Base-by-base conservation (phyloP, 2,888 invertebrate species). In the Lymantria monacha region DNA sequence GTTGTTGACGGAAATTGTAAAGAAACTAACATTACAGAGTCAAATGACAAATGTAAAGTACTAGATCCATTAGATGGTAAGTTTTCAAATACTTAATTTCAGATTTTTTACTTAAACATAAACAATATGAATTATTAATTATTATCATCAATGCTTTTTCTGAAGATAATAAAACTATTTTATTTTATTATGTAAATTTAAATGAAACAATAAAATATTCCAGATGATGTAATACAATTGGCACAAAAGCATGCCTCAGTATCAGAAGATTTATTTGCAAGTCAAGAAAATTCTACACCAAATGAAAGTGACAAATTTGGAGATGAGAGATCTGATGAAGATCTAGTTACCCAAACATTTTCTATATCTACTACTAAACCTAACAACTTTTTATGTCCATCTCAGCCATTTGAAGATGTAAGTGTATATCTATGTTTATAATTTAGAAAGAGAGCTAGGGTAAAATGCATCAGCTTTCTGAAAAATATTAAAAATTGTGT, bases 161-260 rank as follows among this genome's bases (percentile, higher is more conserved):
- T 22, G 22, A 2, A 3, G 5, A 22, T 22, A 5, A 3, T 22
- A 22, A 5, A 5, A 3, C 2, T 3, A 3, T 22, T 3, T 22
- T 22, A 22, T 22, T 22, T 22, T 22, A 22, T 22, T 22, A 2
- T 22, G 22, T 22, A 5, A 22, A 22, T 40, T 12, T 31, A 12
- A 10, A 43, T 0, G 12, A 2, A 12, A 43, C 7, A 10, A 43
- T 0, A 9, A 2, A 12, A 43, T 3, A 42, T 80, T 85, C 31
- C 72, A 87, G 88, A 87, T 77, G 85, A 85, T 30, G 79, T 80
- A 51, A 58, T 88, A 14, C 84, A 81, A 54, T 61, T 85, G 53
- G 88, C 86, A 9, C 88, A 89, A 64, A 66, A 63, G 46, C 76
- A 76, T 11, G 76, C 76, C 57, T 78, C 80, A 0, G 57, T 49